Percentiles rank a stretch among this genome's conserved stretches.
Evolutionary conservation across 2,113 vertebrate genomes (phyloP).

Genomic region (Empidonax alnorum): DNA sequence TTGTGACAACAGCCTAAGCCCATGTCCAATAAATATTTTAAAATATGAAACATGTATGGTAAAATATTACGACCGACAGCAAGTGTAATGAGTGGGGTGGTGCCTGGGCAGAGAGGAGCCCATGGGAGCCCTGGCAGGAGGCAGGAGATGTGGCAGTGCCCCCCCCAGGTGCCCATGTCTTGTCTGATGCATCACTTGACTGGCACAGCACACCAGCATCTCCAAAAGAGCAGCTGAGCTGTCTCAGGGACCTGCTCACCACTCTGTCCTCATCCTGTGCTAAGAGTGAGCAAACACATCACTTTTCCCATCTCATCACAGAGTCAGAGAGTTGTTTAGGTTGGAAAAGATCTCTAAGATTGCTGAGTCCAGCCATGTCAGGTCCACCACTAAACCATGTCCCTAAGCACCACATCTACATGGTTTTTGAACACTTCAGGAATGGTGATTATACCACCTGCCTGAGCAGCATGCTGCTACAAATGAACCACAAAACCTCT

Average conservation of each 20-base stretch:
- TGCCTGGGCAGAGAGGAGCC: background rate
- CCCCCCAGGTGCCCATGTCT: background rate
- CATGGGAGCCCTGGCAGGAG: background rate
- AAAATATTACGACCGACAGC: background rate
- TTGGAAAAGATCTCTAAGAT: background rate
- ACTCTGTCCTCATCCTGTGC: background rate
- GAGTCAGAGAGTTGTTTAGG: background rate
- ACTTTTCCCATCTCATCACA: background rate
- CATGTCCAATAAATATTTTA: background rate
- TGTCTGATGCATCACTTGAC: no score
- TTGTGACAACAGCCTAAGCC: background rate
- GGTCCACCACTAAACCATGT: background rate
- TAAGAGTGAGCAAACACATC: background rate
- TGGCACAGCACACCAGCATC: accelerated
- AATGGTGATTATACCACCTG: background rate
- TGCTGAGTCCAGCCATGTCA: background rate
- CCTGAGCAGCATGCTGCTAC: background rate
- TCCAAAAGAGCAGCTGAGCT: background rate
- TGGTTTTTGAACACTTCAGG: no score
- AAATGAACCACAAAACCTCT: background rate
- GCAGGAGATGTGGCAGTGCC: background rate
- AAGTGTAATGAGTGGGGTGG: background rate
- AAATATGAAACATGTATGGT: background rate
- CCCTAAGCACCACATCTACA: background rate
- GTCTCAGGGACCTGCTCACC: background rate